Base-by-base conservation (phyloP, 2,797 vertebrate species). In the Melopsittacus undulatus region DNA sequence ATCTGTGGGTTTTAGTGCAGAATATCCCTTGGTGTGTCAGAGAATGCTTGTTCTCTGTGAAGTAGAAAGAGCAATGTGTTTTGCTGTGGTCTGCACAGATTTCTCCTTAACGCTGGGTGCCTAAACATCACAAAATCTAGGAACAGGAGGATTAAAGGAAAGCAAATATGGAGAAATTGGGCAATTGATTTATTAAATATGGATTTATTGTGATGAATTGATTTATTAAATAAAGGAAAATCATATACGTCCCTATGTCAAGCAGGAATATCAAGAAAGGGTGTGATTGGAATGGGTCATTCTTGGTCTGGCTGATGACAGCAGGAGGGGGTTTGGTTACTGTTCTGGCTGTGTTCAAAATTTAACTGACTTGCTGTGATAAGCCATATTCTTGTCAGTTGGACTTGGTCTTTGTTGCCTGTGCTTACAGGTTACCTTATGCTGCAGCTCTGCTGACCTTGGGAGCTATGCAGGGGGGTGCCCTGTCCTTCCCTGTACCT, bases 11-110 rank as follows among this genome's bases (percentile, higher is more conserved):
- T 20, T 36, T 36, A 10, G 12, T 17, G 32, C 32, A 24, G 46
- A 29, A 7, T 6, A 5, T 14, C 66, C 52, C 19, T 16, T 17
- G 70, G 22, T 32, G 22, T 32, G 46, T 17, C 45, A 46, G 34
- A 18, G 64, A 22, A 9, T 3, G 11, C 30, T 43, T 8, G 5
- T 32, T n/a, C n/a, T 74, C 49, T 30, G 14, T 29, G 5, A 8
- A 0, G 0, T 2, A 8, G 27, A 13, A 42, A 27, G 38, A 66
- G 21, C n/a, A 36, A 2, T n/a, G 57, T 32, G 36, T 64, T 76
- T 54, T 77, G 11, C 42, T 6, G 10, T 27, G 56, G 26, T 19
- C 13, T 75, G 2, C 4, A 0, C 1, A 5, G 24, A 18, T 30
- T 63, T 57, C 21, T 57, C 24, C 43, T 45, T 51, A 32, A 40